Percentiles rank a stretch among this genome's conserved stretches.
phyloP scores from a whole-genome alignment of 2,113 vertebrate species.

The Catharus minimus region DNA sequence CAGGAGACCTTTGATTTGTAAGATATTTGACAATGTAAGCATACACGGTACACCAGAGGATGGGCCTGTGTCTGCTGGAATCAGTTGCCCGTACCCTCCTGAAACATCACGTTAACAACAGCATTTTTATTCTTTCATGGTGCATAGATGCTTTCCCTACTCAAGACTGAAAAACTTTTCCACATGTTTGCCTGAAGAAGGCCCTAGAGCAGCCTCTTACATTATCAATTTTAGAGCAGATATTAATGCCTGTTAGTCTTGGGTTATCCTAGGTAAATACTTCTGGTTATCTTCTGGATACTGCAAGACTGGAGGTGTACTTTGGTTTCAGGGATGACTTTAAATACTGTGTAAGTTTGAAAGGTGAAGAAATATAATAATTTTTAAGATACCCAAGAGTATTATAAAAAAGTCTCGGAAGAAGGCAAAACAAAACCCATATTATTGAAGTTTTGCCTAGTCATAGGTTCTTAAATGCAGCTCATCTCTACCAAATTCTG shows the following conservation, averaged over 20 bases:
- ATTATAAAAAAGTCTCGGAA: not conserved
- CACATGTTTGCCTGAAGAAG: not conserved
- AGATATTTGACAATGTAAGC: not conserved
- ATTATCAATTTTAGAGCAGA: not conserved
- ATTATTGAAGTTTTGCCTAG: not conserved
- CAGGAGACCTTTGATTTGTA: not conserved
- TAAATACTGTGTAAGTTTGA: not conserved
- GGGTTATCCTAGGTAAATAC: not conserved
- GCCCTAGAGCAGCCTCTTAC: not conserved
- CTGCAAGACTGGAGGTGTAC: not conserved
- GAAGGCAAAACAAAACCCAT: not conserved
- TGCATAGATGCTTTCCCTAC: not conserved
- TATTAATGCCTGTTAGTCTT: not conserved
- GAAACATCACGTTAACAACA: not conserved
- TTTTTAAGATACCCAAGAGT: not conserved
- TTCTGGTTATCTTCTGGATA: not conserved
- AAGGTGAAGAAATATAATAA: not conserved
- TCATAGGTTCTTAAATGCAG: not conserved
- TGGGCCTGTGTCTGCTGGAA: not conserved
- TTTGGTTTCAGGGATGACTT: not conserved
- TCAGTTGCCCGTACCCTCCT: not conserved
- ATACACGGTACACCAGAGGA: not conserved
- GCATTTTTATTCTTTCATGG: not conserved
- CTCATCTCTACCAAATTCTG: not conserved
- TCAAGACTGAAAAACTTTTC: not conserved